A percentile compares a stretch with the other conserved stretches of the same genome.
Conservation (phyloP, 2,888 invertebrate species). For the Pedicia rivosa region DNA sequence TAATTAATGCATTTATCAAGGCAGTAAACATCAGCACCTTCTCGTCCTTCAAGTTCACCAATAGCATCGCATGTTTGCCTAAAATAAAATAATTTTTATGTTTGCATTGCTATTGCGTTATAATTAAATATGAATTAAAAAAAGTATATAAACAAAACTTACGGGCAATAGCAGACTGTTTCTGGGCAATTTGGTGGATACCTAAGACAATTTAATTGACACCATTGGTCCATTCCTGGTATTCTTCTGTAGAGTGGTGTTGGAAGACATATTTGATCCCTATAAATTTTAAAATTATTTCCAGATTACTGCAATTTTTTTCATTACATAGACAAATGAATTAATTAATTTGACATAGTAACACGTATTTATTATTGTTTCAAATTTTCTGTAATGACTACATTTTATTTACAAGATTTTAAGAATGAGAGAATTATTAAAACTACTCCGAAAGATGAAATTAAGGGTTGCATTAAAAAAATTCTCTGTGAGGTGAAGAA, state of each 20-base stretch:
- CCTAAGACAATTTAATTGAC: conserved; percentile 68
- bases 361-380: too few relatives aligned
- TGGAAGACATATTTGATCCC: conserved; percentile 67
- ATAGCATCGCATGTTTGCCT: conserved; percentile 70
- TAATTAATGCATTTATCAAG: conserved; percentile 74
- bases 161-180: conserved; percentile 66
- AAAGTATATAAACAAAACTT: conserved; percentile 32
- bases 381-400: too few relatives aligned
- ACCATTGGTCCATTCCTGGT: conserved; percentile 70
- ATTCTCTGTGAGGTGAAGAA: too few relatives aligned
- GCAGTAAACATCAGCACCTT: conserved; percentile 70
- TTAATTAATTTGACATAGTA: too few relatives aligned
- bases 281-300: conserved; percentile 23
- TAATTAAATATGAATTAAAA: not conserved
- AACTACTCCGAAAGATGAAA: too few relatives aligned
- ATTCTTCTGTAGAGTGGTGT: conserved; percentile 43
- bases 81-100: conserved; percentile 16
- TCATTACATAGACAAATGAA: too few relatives aligned
- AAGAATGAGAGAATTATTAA: too few relatives aligned
- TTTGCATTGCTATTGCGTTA: not conserved
- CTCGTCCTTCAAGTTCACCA: conserved; percentile 52
- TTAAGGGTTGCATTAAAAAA: too few relatives aligned
- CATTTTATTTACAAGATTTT: too few relatives aligned
- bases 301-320: too few relatives aligned
- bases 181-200: conserved; percentile 77